Evolutionary conservation across 2,113 vertebrate genomes (phyloP), one percentile per base, ranked within the genome.

Genomic region (Scomber scombrus): DNA sequence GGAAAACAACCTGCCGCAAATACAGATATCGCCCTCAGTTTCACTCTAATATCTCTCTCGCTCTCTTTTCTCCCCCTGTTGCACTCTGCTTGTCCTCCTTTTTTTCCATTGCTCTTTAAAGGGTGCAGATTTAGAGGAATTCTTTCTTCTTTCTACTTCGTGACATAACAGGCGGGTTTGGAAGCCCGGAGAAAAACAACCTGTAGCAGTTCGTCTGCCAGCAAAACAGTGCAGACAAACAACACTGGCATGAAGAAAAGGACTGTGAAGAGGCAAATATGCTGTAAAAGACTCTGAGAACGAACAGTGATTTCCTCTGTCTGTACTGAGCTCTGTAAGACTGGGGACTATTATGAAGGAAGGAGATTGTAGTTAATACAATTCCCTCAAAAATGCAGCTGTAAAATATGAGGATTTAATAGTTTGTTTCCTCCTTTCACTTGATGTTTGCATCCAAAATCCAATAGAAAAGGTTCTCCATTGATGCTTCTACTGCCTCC

Each of bases 1-100:
- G 51, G 56, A 86, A 91, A 92, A 91, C 88, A 93, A 81, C 65
- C 75, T 47, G 75, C 66, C 31, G 9, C 70, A 34, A 29, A 57
- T 45, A 31, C 70, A 60, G 14, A 75, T n/a, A 29, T 69, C 60
- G 15, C 46, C 46, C 67, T 65, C 66, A 15, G n/a, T 46, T 14
- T 69, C 46, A 19, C 21, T 6, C 62, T 4, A 9, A 49, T 23
- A n/a, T 75, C 49, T 40, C 34, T 31, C 21, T 80, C 19, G 23
- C 8, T 34, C 31, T 7, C 31, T 34, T 7, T 7, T 6, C 7
- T 18, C 15, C 14, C 63, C 76, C 47, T 29, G 23, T 26, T 3
- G 23, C 23, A 26, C 56, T 69, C 31, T 31, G 4, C 23, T 21
- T 18, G 63, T 75, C 18, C 34, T 45, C 34, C 57, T 67, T 40